Percentiles rank a stretch among this genome's conserved stretches.
Conservation (phyloP, 1,140 invertebrate genomes). For the Cydia amplana region DNA sequence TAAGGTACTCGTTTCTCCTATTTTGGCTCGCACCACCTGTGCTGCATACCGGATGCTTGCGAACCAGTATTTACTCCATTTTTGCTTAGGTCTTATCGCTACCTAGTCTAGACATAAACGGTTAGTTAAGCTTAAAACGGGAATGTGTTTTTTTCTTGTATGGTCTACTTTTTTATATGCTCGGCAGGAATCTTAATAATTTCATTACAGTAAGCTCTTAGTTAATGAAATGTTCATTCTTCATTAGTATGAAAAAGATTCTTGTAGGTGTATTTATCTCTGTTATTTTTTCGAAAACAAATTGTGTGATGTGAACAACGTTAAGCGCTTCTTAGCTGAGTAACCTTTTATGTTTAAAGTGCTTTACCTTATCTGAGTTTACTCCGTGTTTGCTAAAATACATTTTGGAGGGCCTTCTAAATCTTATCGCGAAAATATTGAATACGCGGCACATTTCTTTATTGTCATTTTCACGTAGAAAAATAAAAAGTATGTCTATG, state of each 20-base stretch:
- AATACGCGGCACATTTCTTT: not conserved
- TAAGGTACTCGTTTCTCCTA: slow-evolving; percentile 25
- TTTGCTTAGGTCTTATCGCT: not conserved
- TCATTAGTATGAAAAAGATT: not conserved
- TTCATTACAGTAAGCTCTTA: slow-evolving; percentile 12
- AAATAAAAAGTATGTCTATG: not conserved
- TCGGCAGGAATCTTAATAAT: slow-evolving; percentile 1
- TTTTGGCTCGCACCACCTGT: slow-evolving; percentile 21
- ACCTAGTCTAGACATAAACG: slow-evolving; percentile 14
- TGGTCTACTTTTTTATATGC: slow-evolving; percentile 13
- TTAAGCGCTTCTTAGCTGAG: not conserved
- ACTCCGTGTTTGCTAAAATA: slow-evolving; percentile 1
- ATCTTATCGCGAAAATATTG: slow-evolving; percentile 6
- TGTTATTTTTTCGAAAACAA: not conserved
- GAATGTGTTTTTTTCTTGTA: not conserved
- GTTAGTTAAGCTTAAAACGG: not conserved
- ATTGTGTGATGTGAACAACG: not conserved
- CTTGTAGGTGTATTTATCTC: not conserved
- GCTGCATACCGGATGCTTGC: slow-evolving; percentile 10
- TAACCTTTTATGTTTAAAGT: slow-evolving; percentile 19
- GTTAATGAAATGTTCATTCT: not conserved
- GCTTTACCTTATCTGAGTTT: not conserved
- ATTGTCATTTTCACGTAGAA: not conserved
- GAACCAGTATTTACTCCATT: slow-evolving; percentile 14
- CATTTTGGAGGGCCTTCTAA: not conserved